Evolutionary conservation across 2,113 vertebrate genomes (phyloP).

Genomic region (Apus apus): DNA sequence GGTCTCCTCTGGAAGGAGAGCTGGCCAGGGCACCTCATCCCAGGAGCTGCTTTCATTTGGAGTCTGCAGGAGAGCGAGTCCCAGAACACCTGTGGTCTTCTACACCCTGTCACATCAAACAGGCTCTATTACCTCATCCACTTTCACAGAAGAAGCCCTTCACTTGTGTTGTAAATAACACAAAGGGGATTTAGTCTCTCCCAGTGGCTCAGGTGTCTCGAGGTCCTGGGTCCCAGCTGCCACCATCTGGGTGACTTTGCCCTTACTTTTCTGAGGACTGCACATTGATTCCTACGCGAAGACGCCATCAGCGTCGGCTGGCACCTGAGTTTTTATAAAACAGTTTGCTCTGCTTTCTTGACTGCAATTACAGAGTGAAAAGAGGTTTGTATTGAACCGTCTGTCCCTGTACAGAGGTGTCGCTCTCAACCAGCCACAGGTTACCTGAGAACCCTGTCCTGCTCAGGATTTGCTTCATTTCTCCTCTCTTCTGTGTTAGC

Average conservation of each 20-base stretch:
- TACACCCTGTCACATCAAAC: background rate
- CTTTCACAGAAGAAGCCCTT: background rate
- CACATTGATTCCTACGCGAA: background rate
- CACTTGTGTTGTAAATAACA: background rate
- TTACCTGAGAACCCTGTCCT: background rate
- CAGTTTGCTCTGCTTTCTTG: background rate
- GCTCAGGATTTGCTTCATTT: background rate
- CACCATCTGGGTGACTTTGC: background rate
- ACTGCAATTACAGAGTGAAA: background rate
- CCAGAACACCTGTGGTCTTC: background rate
- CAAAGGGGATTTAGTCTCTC: background rate
- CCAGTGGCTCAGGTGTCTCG: background rate
- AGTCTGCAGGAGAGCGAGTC: background rate
- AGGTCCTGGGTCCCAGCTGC: background rate
- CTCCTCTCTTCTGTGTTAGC: too few species aligned
- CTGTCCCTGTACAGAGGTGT: background rate
- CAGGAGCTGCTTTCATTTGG: background rate
- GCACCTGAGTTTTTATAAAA: background rate
- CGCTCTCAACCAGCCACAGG: background rate
- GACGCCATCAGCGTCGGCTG: background rate
- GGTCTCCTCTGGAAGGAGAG: background rate
- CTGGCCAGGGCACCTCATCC: background rate
- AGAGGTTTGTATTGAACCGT: background rate
- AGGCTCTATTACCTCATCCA: background rate
- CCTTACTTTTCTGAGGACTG: background rate